phyloP scores from a whole-genome alignment of 2,113 vertebrate species.

The Cyrtonyx montezumae region DNA sequence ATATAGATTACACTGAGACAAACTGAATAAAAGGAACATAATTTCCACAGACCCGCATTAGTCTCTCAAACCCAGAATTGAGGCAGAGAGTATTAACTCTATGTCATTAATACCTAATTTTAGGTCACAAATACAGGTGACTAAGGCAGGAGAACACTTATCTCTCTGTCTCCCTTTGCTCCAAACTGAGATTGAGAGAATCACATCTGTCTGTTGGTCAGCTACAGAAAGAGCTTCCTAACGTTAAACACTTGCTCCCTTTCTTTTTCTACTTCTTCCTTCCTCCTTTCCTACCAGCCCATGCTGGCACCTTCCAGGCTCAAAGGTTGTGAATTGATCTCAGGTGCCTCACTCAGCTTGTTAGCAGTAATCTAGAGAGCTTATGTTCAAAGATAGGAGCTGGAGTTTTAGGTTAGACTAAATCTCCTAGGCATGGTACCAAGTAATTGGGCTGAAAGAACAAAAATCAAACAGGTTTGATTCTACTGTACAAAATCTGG shows the following conservation, averaged over 20 bases:
- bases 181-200: not conserved
- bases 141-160: not conserved
- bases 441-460: not conserved
- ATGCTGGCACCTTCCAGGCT: too few relatives aligned
- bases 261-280: not conserved
- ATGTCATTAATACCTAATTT: not conserved
- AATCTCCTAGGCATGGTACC: not conserved
- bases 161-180: not conserved
- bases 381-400: not conserved
- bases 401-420: not conserved
- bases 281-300: not conserved
- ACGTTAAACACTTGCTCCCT: not conserved
- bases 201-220: not conserved
- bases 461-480: not conserved
- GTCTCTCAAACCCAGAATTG: not conserved
- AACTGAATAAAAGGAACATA: not conserved
- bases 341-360: not conserved
- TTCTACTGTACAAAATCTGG: not conserved
- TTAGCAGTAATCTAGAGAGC: not conserved
- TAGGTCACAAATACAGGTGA: not conserved
- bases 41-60: not conserved
- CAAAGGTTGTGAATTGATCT: not conserved
- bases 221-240: not conserved
- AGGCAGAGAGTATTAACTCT: not conserved
- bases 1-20: not conserved